phyloP scores from a whole-genome alignment of 2,888 invertebrate species.

The Merodon equestris region DNA sequence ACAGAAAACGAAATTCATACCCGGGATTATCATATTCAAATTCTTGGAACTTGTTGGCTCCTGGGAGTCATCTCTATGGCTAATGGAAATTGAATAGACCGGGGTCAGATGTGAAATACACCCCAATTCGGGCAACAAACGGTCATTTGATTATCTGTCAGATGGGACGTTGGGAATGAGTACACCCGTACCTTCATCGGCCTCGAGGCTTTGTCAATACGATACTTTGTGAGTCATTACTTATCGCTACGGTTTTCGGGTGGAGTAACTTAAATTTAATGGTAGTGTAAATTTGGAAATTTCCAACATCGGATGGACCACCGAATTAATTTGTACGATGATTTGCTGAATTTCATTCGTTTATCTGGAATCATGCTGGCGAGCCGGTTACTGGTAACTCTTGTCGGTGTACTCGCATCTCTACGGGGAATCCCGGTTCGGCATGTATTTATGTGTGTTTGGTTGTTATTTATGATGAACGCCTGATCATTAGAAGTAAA shows the following conservation, averaged over 20 bases:
- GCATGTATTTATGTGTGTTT: background rate
- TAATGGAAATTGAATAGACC: slow-evolving; percentile 49
- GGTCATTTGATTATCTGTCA: slow-evolving; percentile 11
- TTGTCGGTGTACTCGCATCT: background rate
- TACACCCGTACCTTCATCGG: too few relatives aligned
- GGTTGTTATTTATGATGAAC: slow-evolving; percentile 48
- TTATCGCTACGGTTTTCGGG: too few relatives aligned
- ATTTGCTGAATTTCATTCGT: slow-evolving; percentile 49
- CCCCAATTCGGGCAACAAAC: background rate
- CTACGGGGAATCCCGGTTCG: slow-evolving; percentile 3
- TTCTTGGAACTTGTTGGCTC: slow-evolving; percentile 17
- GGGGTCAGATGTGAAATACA: slow-evolving; percentile 33
- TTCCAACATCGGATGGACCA: background rate
- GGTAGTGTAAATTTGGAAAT: slow-evolving; percentile 32
- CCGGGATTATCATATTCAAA: slow-evolving; percentile 58
- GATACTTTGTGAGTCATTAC: slow-evolving; percentile 16
- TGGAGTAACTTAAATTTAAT: slow-evolving; percentile 16
- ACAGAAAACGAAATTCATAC: background rate
- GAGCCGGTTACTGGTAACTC: background rate
- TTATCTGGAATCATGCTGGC: slow-evolving; percentile 32
- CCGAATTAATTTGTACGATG: slow-evolving; percentile 11
- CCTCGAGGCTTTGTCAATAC: too few relatives aligned
- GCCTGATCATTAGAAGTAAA: slow-evolving; percentile 42
- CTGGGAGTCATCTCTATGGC: slow-evolving; percentile 5
- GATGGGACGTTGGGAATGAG: background rate